Evolutionary conservation across 2,113 vertebrate genomes (phyloP), one percentile per base, ranked within the genome.

Genomic region (Lophotis ruficrista): DNA sequence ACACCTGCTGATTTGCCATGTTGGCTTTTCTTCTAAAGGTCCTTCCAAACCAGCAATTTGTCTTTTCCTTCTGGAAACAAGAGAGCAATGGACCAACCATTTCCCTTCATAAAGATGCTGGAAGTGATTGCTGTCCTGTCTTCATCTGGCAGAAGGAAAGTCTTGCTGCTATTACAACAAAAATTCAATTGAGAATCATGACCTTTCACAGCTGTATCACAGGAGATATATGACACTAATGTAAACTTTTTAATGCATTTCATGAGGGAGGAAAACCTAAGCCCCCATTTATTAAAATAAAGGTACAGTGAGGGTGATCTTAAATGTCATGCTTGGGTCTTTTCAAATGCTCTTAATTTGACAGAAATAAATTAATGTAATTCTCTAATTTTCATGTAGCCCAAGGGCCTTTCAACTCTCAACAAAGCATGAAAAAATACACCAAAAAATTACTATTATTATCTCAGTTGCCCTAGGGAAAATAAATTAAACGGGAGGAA

Each of bases 321-420:
- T 27, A 87, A 88, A 77, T 66, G 66, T 51, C 65, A 69, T 22
- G 9, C 50, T 85, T 95, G 61, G 47, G 83, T 88, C 76, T 62
- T 82, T 94, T 87, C 48, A 90, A 90, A 76, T 73, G 43, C 18
- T 70, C n/a, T 43, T 87, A 72, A 90, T 86, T 62, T 53, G 56
- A 73, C 27, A 51, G 84, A 91, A 92, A 88, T 87, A 88, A 90
- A 89, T 83, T 68, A 91, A 87, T 87, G 50, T 85, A 84, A 60
- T 60, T 54, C 83, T 91, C 66, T 61, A 43, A 71, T 91, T 92
- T 93, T 92, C 28, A 4, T 33, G 9, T 81, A 89, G 83, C 92
- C 95, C 25, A 21, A 76, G 68, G 85, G 80, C 33, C 45, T 90
- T 94, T 77, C n/a, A 50, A 45, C 28, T 85, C 41, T 75, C 15